phyloP scores from a whole-genome alignment of 2,888 invertebrate genomes.

The Vesta saturnalis region DNA sequence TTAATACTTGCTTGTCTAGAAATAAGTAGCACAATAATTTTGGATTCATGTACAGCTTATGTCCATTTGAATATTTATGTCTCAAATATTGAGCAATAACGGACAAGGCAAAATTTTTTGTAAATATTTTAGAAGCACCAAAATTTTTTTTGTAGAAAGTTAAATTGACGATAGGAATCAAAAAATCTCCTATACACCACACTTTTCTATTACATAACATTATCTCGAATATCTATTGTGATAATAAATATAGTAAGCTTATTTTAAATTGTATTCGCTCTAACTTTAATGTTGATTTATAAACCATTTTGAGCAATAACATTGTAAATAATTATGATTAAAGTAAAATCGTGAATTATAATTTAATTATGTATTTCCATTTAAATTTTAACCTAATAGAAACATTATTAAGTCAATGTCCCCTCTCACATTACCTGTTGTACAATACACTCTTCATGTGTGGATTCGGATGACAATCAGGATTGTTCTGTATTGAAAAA shows the following conservation, averaged over 20 bases:
- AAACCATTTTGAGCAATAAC: conserved; percentile 7
- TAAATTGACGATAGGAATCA: conserved; percentile 13
- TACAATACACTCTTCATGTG: conserved; percentile 31
- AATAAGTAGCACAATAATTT: conserved; percentile 6
- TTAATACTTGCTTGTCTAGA: conserved; percentile 10
- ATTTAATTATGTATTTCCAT: neutral
- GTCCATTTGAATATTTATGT: conserved; percentile 12
- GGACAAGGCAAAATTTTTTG: conserved; percentile 9
- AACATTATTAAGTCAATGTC: neutral
- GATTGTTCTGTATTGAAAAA: conserved; percentile 36
- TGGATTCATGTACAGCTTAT: neutral
- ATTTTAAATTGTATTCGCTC: neutral
- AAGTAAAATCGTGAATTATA: neutral
- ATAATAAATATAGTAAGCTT: conserved; percentile 21
- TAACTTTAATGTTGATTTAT: neutral
- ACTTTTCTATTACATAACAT: conserved; percentile 15
- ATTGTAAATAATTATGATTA: conserved; percentile 6
- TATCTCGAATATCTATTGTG: conserved; percentile 30
- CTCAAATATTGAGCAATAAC: conserved; percentile 9
- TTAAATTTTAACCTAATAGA: neutral
- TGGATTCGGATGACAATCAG: conserved; percentile 39
- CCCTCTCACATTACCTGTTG: conserved; percentile 26
- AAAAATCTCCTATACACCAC: conserved; percentile 27
- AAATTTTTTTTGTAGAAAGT: neutral
- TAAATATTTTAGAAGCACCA: conserved; percentile 5